Conservation (phyloP, 1,140 invertebrate genomes). For the Caerostris extrusa region DNA sequence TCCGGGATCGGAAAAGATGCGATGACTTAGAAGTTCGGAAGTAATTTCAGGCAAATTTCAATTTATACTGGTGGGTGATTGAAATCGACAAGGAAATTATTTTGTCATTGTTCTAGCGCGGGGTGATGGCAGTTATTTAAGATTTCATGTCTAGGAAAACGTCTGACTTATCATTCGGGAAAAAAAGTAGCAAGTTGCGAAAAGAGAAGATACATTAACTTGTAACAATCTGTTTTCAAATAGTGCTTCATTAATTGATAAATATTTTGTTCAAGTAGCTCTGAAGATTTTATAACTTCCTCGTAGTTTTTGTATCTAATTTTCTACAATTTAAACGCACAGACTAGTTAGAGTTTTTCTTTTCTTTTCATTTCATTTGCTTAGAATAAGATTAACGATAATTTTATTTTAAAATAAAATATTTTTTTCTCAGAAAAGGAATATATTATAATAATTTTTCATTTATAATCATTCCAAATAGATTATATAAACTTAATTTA, state of each 20-base stretch:
- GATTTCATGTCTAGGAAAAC: conserved; percentile 41
- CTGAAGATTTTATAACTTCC: conserved; percentile 50
- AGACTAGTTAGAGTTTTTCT: no score
- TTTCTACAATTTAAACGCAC: neutral
- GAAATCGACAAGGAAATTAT: conserved; percentile 47
- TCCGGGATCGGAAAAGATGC: conserved; percentile 35
- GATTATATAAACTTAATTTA: no score
- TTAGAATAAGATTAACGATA: no score
- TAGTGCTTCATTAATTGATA: conserved; percentile 39
- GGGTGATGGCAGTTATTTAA: conserved; percentile 41
- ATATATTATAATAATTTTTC: no score
- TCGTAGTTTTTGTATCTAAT: conserved; percentile 40
- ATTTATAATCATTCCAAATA: no score
- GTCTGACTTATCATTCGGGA: conserved; percentile 26
- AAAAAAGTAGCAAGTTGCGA: conserved; percentile 22
- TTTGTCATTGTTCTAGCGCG: conserved; percentile 33
- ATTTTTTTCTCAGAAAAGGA: no score
- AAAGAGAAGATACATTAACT: neutral
- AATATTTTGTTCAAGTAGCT: neutral
- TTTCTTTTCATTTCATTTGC: no score
- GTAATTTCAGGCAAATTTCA: conserved; percentile 48
- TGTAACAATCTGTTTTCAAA: conserved; percentile 27
- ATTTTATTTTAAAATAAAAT: no score
- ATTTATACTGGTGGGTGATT: conserved; percentile 20
- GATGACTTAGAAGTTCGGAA: conserved; percentile 62